Evolutionary conservation across 2,888 invertebrate genomes (phyloP), one percentile per base, ranked within the genome.

Genomic region (Tigriopus californicus): DNA sequence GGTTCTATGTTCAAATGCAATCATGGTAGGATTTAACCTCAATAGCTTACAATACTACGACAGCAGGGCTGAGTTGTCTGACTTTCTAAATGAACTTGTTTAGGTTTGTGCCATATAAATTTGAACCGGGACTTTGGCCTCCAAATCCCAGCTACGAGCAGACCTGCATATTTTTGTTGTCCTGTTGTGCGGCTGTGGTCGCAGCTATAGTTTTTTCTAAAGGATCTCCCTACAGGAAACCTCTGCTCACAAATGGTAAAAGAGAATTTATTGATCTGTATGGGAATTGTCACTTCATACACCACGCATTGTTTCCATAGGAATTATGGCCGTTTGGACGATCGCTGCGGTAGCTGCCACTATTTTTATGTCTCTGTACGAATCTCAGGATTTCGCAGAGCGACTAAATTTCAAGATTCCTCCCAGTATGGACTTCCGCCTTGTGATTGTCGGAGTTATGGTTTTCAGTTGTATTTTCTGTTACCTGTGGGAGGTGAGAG

Each of bases 201-300:
- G 62, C 60, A 2, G 85, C 85, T 2, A 74, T 83, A 62, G 80
- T 85, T 5, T 86, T 85, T 69, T 83, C 84, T 13, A 87, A 85
- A 69, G 85, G 85, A 53, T 76, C 77, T 68, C 86, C 86, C 0
- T 85, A 81, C 71, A 73, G 85, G 44, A 77, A 80, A 68, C 77
- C 78, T 0, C 76, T 85, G 67, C 80, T 80, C 66, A 74, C 77
- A 22, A 81, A 81, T 67, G 74, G 64, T 65, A 60, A 61, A 62
- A 60, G 8, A 10, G 15, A n/a, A 51, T 51, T 51, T 40, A 5
- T 33, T 33, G 4, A 33, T 8, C 3, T 33, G 33, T 33, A 33
- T 8, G 8, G 8, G 3, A 3, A 54, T 40, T 22, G 41, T n/a
- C 13, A 42, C 15, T 5, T 42, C 13, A 20, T 42, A 33, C 56